phyloP scores from a whole-genome alignment of 2,888 invertebrate genomes.

The Halictus quadricinctus region DNA sequence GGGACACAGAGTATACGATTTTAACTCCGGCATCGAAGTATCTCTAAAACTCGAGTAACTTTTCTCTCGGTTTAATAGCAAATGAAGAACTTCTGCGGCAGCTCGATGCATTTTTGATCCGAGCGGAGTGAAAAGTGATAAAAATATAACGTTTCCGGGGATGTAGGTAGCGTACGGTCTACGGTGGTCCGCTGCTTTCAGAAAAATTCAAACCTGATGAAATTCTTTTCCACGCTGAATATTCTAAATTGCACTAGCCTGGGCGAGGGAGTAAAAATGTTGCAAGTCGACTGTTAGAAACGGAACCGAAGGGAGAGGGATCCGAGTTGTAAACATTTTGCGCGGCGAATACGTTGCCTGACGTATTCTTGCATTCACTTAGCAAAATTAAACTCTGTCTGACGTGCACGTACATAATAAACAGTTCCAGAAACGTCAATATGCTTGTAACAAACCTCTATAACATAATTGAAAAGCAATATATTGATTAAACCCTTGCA shows the following conservation, averaged over 20 bases:
- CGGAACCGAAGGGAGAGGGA: neutral
- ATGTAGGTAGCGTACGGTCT: neutral
- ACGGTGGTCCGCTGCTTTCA: neutral
- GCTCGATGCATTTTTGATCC: slow-evolving; percentile 20
- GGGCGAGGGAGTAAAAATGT: slow-evolving; percentile 7
- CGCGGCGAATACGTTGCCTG: neutral
- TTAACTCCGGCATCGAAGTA: neutral
- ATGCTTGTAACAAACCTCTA: neutral
- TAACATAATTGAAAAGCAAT: neutral
- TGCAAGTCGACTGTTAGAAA: slow-evolving; percentile 21
- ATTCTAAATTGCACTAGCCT: slow-evolving; percentile 21
- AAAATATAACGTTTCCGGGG: slow-evolving; percentile 6
- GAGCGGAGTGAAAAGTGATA: slow-evolving; percentile 6
- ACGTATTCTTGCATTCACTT: neutral
- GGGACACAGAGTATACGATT: neutral
- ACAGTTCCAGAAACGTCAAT: neutral
- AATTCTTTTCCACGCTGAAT: slow-evolving; percentile 29
- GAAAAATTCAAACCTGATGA: slow-evolving; percentile 31
- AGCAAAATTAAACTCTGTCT: neutral
- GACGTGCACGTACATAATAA: neutral
- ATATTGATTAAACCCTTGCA: neutral
- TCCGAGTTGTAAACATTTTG: slow-evolving; percentile 24
- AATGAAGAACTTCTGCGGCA: neutral
- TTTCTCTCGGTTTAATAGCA: neutral
- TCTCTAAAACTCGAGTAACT: neutral